These are phyloP conservation scores for Halcyon badia DNA, from an alignment of 2,797 vertebrate genomes.

Conservation along the genomic window DNA sequence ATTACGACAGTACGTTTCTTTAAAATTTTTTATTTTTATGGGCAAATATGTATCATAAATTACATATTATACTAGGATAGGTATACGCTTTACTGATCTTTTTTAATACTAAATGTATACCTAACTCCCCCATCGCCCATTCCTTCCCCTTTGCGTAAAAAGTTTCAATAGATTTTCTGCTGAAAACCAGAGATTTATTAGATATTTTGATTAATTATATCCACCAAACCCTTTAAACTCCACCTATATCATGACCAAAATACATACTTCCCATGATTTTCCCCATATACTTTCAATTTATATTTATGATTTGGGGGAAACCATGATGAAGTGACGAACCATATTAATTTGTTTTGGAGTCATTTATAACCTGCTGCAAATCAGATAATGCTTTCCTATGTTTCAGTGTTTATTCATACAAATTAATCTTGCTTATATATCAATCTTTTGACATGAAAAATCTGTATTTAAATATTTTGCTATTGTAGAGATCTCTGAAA, in stretches of 20 bases:
- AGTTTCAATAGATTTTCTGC: not conserved
- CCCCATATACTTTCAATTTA: not conserved
- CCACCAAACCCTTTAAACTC: not conserved
- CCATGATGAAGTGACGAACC: not conserved
- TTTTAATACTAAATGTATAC: not conserved
- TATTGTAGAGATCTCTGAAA: not conserved
- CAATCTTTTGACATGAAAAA: not conserved
- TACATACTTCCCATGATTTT: not conserved
- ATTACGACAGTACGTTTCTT: not conserved
- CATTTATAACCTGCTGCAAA: not conserved
- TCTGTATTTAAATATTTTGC: not conserved
- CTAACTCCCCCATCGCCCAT: rapidly evolving
- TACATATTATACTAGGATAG: not conserved
- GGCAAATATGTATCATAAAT: not conserved
- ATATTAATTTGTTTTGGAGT: not conserved
- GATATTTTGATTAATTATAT: not conserved
- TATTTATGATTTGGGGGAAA: not conserved
- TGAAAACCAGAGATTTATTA: not conserved
- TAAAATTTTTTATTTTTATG: not conserved
- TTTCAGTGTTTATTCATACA: not conserved
- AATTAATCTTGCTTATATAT: not conserved
- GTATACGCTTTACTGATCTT: not conserved
- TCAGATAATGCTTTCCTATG: not conserved
- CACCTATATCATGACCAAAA: not conserved
- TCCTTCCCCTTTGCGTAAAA: not conserved